Conservation (phyloP, 2,888 invertebrate species). For the Chymomyza amoena region DNA sequence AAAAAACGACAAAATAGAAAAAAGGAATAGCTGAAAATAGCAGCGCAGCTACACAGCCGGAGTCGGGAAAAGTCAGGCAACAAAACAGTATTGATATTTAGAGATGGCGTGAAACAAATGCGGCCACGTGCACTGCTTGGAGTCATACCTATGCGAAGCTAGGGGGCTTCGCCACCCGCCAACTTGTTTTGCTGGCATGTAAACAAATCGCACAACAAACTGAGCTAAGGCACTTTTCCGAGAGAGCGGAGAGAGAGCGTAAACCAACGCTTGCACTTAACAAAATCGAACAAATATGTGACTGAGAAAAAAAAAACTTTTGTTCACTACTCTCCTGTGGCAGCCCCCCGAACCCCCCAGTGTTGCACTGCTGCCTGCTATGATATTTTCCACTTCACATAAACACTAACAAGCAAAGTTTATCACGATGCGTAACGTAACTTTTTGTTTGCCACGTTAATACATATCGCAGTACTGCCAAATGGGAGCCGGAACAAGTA, state of each 20-base stretch:
- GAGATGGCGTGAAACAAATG: conserved; percentile 1
- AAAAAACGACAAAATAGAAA: conserved; percentile 3
- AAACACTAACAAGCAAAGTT: conserved; percentile 65
- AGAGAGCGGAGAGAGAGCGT: conserved; percentile 14
- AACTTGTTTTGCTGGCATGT: conserved; percentile 40
- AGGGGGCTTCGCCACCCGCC: neutral
- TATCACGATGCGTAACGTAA: conserved; percentile 7
- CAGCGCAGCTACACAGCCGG: neutral
- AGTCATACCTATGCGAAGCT: no score
- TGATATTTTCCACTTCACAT: conserved; percentile 53
- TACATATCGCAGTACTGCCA: neutral
- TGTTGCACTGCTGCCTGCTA: conserved; percentile 32
- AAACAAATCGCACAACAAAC: conserved; percentile 53
- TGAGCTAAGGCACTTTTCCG: conserved; percentile 54
- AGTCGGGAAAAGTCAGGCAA: conserved; percentile 5
- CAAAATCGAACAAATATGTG: conserved; percentile 66
- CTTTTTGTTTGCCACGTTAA: neutral
- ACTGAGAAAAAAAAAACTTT: conserved; percentile 50
- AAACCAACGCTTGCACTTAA: conserved; percentile 53
- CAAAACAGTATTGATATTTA: conserved; percentile 44
- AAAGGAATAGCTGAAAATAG: neutral
- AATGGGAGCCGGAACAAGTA: conserved; percentile 14
- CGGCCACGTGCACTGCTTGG: neutral
- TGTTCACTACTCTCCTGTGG: neutral
- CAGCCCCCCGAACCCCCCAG: neutral